Base-by-base conservation (phyloP, 2,888 invertebrate species). In the Sceliomorpha sp. region DNA sequence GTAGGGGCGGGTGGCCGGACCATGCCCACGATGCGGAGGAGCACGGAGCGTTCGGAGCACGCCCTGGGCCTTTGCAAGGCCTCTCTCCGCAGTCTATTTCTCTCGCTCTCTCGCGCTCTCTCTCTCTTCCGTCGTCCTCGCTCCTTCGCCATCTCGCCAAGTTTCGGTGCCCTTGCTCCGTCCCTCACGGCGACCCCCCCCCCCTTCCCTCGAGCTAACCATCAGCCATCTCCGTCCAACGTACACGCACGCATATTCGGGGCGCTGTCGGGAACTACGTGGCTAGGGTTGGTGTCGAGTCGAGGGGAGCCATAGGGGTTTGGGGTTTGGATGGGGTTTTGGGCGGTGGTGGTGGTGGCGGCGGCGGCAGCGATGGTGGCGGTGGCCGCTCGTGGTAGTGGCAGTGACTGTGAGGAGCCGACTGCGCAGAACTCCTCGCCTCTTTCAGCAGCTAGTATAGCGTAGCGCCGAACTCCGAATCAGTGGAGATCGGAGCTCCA, bases 401-500 rank as follows among this genome's bases (percentile, higher is more conserved):
- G 62, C 55, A 50, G 59, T 53, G 55, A 60, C 50, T 53, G 70
- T 29, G 50, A 50, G 60, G 40, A 51, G 60, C 62, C 64, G 64
- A 60, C 66, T 70, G 70, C 70, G 70, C 70, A 70, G 66, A 70
- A 69, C 68, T 69, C 45, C 56, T 62, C 64, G 70, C 47, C 58
- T 64, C 64, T 70, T 50, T 50, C 50, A 51, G 51, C 62, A 42
- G 40, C 53, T 50, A 62, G 69, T 51, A 53, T 53, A 53, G 60
- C 63, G 62, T 45, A 56, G 48, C 66, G 60, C 44, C 64, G 58
- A 58, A 59, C 47, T 55, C 36, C 53, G 63, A 70, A 58, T 67
- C 70, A 70, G 70, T 71, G 67, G 63, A 64, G 70, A 71, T 63
- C 70, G 48, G 63, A 67, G 67, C 70, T 63, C 53, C 70, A 67